Evolutionary conservation across 2,797 vertebrate species (phyloP), one percentile per base, ranked within the genome.

Genomic region (Notolabrus celidotus): DNA sequence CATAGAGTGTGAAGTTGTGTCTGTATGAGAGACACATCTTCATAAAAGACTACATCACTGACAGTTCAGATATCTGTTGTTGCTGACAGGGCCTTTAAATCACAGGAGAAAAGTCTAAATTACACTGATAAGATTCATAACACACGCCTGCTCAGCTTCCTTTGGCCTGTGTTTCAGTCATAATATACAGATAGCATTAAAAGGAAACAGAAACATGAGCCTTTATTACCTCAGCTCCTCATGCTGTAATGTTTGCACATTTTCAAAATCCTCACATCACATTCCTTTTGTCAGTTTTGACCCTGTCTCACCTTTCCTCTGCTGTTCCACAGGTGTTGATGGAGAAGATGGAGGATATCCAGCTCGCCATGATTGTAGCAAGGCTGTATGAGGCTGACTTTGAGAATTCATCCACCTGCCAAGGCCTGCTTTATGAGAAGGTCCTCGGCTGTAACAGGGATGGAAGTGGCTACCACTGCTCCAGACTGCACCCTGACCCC

Each of bases 281-380:
- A 33, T 55, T 38, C 51, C 3, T 41, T 34, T 0, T 5, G 9
- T 3, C 16, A 38, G 16, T 17, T 43, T 39, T 33, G 45, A 67
- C 3, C 5, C n/a, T 19, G 22, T 20, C 14, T 36, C 15, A 19
- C 33, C n/a, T 56, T 4, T 56, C 10, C 7, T 57, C n/a, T 20
- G 3, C 20, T 79, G 3, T 25, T 56, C 57, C 49, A 7, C 29
- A 99, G 98, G 98, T 99, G 4, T 95, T 97, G 86, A 86, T 99
- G 90, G 98, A 99, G 84, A 99, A 99, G 90, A 99, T 99, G 97
- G 98, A 99, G 86, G 98, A 99, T 81, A 96, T 98, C 79, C 98
- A 99, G 87, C 74, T 99, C 84, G 98, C 98, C 63, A 97, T 98
- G 96, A 94, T 99, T 55, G 96, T 99, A 74, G 96, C 98, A 41